Conservation (phyloP, 1,140 invertebrate species). For the Pseudomyrmex cubaensis region DNA sequence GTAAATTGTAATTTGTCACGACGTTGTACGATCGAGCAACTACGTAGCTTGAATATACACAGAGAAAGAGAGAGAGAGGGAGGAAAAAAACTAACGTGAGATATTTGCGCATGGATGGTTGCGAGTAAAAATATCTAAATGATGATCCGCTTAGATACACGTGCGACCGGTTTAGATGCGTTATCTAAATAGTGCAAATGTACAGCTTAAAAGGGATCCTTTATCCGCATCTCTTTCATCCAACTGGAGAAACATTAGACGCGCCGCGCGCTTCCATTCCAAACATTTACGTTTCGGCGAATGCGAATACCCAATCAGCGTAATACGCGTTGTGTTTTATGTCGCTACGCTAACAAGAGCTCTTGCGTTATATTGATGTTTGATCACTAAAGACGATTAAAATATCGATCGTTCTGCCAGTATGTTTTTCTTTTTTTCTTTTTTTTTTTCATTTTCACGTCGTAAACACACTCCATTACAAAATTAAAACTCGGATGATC, state of each 20-base stretch:
- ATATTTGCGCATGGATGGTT: not conserved
- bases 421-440: conserved; percentile 15
- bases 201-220: not conserved
- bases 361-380: not conserved
- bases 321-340: not conserved
- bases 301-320: not conserved
- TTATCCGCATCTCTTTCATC: not conserved
- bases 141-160: conserved; percentile 1
- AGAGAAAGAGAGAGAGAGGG: not conserved
- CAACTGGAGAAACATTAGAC: not conserved
- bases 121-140: not conserved
- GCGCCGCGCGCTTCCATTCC: not conserved
- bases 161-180: conserved; percentile 16
- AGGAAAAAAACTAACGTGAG: not conserved
- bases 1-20: too few relatives aligned
- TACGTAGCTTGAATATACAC: too few relatives aligned
- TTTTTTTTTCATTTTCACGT: not conserved
- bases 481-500: not conserved
- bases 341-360: not conserved
- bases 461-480: not conserved
- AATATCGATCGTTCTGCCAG: not conserved
- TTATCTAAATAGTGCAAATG: conserved; percentile 35
- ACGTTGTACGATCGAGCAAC: too few relatives aligned
- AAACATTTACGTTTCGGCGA: not conserved
- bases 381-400: conserved; percentile 24